Conservation (phyloP, 2,797 vertebrate genomes). For the Spea hammondii region DNA sequence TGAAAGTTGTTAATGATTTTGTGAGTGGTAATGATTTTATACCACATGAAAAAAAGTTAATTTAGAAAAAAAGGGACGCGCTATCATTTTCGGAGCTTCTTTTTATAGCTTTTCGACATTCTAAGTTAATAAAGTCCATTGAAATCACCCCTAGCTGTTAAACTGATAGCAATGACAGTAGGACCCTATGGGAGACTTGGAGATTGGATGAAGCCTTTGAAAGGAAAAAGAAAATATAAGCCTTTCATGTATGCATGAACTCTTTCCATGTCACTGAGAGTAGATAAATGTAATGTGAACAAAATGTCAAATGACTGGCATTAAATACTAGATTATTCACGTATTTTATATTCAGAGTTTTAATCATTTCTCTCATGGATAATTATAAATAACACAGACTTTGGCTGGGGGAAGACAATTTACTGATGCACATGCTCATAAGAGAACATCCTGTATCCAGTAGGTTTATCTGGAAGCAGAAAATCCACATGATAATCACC, state of each 20-base stretch:
- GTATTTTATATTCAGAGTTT: too few species aligned
- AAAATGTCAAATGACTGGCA: too few species aligned
- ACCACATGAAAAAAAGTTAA: constrained; percentile 1
- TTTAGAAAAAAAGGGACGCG: background rate
- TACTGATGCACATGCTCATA: too few species aligned
- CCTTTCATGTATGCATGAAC: constrained; percentile 11
- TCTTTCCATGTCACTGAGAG: background rate
- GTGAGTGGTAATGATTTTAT: background rate
- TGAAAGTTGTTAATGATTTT: background rate
- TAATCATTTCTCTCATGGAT: too few species aligned
- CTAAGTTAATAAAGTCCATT: constrained; percentile 34
- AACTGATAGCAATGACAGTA: constrained; percentile 19
- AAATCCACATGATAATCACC: too few species aligned
- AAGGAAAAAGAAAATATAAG: background rate
- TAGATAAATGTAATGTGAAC: background rate
- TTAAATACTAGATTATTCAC: too few species aligned
- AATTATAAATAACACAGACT: too few species aligned
- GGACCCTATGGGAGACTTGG: constrained; percentile 15
- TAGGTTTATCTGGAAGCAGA: too few species aligned
- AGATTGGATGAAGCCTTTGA: constrained; percentile 16
- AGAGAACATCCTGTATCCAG: too few species aligned
- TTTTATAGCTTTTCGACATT: constrained; percentile 12
- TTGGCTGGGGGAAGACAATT: too few species aligned
- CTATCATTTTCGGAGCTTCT: constrained; percentile 7
- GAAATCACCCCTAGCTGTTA: constrained; percentile 24